Conservation (phyloP, 2,797 vertebrate species). For the Artibeus jamaicensis region DNA sequence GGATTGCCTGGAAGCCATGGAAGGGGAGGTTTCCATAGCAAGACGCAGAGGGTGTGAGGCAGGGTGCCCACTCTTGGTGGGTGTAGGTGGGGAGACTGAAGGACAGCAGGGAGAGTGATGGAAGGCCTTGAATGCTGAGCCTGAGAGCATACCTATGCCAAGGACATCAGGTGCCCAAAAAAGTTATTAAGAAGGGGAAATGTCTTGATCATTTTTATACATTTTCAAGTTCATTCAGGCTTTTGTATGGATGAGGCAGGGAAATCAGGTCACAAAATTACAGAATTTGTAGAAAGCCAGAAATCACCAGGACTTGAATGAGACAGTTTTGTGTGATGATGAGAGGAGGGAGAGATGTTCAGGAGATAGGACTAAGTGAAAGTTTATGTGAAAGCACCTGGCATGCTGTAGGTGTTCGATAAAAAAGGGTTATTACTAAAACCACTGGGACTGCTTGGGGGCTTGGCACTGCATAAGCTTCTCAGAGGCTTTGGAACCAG, state of each 20-base stretch:
- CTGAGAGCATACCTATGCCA: neutral
- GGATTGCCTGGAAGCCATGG: neutral
- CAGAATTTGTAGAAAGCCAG: neutral
- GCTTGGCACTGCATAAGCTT: neutral
- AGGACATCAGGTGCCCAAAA: neutral
- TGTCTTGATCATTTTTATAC: neutral
- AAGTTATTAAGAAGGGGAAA: neutral
- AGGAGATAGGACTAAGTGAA: neutral
- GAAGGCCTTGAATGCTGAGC: neutral
- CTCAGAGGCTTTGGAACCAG: neutral
- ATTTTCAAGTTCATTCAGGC: neutral
- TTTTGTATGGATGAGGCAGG: neutral
- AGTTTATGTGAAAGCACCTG: neutral
- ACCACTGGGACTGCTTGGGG: neutral
- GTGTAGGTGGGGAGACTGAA: accelerated
- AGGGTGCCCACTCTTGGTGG: no score
- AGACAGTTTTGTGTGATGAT: neutral
- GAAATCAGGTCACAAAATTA: neutral
- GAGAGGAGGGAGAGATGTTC: neutral
- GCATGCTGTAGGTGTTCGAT: neutral
- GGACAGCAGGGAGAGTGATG: neutral
- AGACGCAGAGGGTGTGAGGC: neutral
- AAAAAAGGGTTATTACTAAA: neutral
- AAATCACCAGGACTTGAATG: neutral
- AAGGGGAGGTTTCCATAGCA: accelerated